These are phyloP conservation scores for Amiota mariae DNA, from an alignment of 2,888 invertebrate species.

Conservation along the genomic window DNA sequence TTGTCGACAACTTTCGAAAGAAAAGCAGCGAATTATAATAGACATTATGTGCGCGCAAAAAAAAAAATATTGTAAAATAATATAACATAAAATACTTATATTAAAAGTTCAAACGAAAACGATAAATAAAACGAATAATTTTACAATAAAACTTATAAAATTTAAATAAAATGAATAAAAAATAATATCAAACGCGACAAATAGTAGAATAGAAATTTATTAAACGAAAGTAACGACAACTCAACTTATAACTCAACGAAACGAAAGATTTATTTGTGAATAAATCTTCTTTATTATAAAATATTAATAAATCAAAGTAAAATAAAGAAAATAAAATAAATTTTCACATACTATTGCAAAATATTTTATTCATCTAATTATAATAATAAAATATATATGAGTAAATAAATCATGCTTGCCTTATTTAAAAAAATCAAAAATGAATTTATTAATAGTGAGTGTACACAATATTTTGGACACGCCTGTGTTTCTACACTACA, in stretches of 20 bases:
- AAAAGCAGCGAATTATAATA: slow-evolving; percentile 55
- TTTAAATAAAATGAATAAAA: slow-evolving; percentile 1
- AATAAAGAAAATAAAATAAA: slow-evolving; percentile 35
- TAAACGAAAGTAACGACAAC: slow-evolving; percentile 29
- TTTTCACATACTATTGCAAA: background rate
- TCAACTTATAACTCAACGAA: slow-evolving; percentile 24
- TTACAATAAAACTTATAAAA: background rate
- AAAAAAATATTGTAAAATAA: slow-evolving; percentile 38
- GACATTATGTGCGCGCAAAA: slow-evolving; percentile 20
- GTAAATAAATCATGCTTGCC: slow-evolving; percentile 38
- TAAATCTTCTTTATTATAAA: slow-evolving; percentile 5
- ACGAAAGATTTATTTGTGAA: slow-evolving; percentile 21
- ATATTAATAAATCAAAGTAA: slow-evolving; percentile 33
- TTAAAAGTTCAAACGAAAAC: slow-evolving; percentile 10
- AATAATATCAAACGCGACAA: background rate
- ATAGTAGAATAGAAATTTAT: no score
- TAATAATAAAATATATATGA: no score
- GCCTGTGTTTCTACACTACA: slow-evolving; percentile 52
- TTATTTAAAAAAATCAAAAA: slow-evolving; percentile 59
- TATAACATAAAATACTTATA: background rate
- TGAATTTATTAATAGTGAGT: slow-evolving; percentile 64
- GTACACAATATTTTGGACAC: slow-evolving; percentile 35
- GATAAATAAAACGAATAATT: no score
- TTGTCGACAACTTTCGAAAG: slow-evolving; percentile 70
- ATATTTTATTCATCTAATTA: no score